Conservation (phyloP, 2,797 vertebrate species). For the Platyrinchus mystaceus region DNA sequence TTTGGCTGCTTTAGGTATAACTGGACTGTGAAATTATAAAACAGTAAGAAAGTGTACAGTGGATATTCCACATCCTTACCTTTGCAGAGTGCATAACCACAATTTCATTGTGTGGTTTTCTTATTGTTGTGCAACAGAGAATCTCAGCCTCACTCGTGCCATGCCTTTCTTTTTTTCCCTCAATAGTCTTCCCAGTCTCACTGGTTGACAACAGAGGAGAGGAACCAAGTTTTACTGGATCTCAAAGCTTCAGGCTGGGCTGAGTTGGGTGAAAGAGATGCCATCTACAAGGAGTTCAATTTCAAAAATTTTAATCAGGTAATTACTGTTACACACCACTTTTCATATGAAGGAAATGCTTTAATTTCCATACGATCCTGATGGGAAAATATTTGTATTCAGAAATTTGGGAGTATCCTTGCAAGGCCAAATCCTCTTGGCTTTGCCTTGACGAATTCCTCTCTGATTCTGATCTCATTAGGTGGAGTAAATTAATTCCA, state of each 20-base stretch:
- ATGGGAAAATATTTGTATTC: slow-evolving; percentile 25
- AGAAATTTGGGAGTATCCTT: neutral
- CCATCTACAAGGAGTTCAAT: slow-evolving; percentile 92
- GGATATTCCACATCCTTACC: neutral
- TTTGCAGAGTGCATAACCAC: neutral
- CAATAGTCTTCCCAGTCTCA: slow-evolving; percentile 83
- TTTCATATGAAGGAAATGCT: neutral
- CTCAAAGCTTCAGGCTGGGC: slow-evolving; percentile 88
- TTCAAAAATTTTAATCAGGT: slow-evolving; percentile 97
- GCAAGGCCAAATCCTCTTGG: neutral
- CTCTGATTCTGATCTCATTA: neutral
- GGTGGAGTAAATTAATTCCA: neutral
- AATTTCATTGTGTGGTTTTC: neutral
- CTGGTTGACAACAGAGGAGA: slow-evolving; percentile 84
- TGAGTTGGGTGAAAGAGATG: slow-evolving; percentile 85
- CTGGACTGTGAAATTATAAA: neutral
- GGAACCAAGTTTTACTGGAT: slow-evolving; percentile 81
- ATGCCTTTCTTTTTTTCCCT: neutral
- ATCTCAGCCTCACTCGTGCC: neutral
- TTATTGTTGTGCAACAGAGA: neutral
- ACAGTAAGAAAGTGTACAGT: neutral
- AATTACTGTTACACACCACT: slow-evolving; percentile 4
- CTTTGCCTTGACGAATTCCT: neutral
- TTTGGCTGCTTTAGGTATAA: neutral
- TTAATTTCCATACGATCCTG: neutral